Base-by-base conservation (phyloP, 2,888 invertebrate species). In the Lithophane ornitopus region DNA sequence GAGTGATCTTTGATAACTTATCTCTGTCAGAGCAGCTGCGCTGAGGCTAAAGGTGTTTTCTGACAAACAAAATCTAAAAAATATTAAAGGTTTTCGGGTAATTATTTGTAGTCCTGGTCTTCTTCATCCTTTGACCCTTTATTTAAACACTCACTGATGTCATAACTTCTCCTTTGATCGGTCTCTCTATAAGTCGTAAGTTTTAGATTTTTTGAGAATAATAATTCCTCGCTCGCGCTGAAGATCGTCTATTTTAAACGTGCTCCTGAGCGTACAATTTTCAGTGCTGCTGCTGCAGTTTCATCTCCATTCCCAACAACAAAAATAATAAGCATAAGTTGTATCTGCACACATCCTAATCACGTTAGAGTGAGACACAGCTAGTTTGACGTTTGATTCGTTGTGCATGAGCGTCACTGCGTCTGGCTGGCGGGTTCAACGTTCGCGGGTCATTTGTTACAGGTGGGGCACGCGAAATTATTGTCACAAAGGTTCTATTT, bases 371-470 rank as follows among this genome's bases (percentile, higher is more conserved):
- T 71, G 87, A 87, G 89, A 89, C 73, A 70, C 65, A 72, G 58
- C 80, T 71, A 68, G 44, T 71, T 78, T 66, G 85, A 72, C 74
- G 78, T 80, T 79, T 85, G 84, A 81, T 86, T 89, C 77, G 86
- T 83, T 78, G 78, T 84, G 85, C 89, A 83, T 85, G 78, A 87
- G 83, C 82, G 85, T 84, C 78, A 84, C 82, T 81, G 84, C 85
- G 88, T 86, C 85, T 87, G 85, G 84, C 78, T 69, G 85, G 74
- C 56, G 85, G 79, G 92, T 91, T 92, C 90, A 92, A 90, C 82
- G 89, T 89, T 92, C 90, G 86, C 87, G 86, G 87, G 73, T 84
- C 85, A 86, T 86, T 88, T 87, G 84, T 85, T 83, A 87, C 90
- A 90, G 88, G 89, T 91, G 85, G 80, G 81, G 82, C 84, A 85